Base-by-base conservation (phyloP, 1,140 invertebrate genomes). In the Lordiphosa collinella region DNA sequence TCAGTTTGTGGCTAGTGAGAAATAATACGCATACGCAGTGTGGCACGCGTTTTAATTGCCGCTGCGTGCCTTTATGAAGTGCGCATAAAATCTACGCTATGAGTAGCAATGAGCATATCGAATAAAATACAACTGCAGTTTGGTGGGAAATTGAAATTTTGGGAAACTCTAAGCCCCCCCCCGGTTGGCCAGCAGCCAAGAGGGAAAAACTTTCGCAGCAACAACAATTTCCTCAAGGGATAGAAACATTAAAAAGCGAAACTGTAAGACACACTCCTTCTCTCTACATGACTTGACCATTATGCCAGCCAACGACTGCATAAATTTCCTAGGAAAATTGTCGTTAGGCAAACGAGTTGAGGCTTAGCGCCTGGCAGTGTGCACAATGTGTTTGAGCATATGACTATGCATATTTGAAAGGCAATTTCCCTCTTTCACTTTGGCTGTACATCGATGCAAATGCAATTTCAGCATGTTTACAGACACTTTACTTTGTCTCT, bases 401-500 rank as follows among this genome's bases (percentile, higher is more conserved):
- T 76, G 78, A 82, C 76, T 68, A 84, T 84, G 78, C 78, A 82
- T 84, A 82, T 84, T 84, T 78, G 78, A 72, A 56, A 58, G 78
- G 62, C 78, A 82, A 82, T 82, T 84, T 82, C 50, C 60, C 61
- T 69, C 43, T 51, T n/a, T n/a, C n/a, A n/a, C 47, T 46, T 51
- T 38, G 46, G 35, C 37, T 34, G 50, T 16, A 55, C 58, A 71
- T 71, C 76, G 51, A 80, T 84, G 76, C 76, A 76, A 82, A 82
- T 67, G 56, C 66, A 82, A 76, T 82, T 82, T 72, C 55, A 72
- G 64, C 68, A 47, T 84, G 78, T 78, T 82, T 82, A 68, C 72
- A 67, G 54, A 46, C 71, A 82, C 61, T 82, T 63, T 60, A 44
- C 60, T 72, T 38, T 46, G 48, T 54, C 48, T 35, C 12, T n/a